Percentiles rank a stretch among this genome's conserved stretches.
These are phyloP conservation scores for Lontra canadensis DNA, from an alignment of 2,113 vertebrate species.

Conservation along the genomic window DNA sequence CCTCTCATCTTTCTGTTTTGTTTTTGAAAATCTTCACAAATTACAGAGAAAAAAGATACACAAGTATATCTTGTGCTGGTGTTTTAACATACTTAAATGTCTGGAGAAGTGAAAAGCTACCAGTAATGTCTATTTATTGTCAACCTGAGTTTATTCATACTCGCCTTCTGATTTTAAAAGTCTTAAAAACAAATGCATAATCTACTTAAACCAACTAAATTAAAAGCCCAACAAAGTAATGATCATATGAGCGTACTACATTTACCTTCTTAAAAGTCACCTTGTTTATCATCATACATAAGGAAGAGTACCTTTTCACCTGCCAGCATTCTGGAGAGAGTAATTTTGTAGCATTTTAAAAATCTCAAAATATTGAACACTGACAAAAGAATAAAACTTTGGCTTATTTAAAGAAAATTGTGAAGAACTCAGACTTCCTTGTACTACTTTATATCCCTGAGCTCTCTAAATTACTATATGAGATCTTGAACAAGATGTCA, in stretches of 20 bases:
- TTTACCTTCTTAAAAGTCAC: not conserved
- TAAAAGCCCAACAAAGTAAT: not conserved
- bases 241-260: not conserved
- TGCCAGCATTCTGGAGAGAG: not conserved
- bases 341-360: conserved; percentile 1
- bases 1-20: not conserved
- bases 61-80: not conserved
- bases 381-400: not conserved
- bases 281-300: not conserved
- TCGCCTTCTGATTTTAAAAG: not conserved
- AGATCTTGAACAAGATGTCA: not conserved
- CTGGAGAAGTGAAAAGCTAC: not conserved
- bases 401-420: conserved; percentile 12
- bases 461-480: not conserved
- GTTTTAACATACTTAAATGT: not conserved
- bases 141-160: not conserved
- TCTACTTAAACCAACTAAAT: not conserved
- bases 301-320: not conserved
- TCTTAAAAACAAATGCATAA: not conserved
- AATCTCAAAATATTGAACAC: not conserved
- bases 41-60: not conserved
- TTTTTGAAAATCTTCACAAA: not conserved
- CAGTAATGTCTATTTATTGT: not conserved
- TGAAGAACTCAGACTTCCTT: not conserved
- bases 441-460: not conserved